A percentile compares a stretch with the other conserved stretches of the same genome.
Evolutionary conservation across 1,140 invertebrate genomes (phyloP).

Genomic region (Philaenus spumarius): DNA sequence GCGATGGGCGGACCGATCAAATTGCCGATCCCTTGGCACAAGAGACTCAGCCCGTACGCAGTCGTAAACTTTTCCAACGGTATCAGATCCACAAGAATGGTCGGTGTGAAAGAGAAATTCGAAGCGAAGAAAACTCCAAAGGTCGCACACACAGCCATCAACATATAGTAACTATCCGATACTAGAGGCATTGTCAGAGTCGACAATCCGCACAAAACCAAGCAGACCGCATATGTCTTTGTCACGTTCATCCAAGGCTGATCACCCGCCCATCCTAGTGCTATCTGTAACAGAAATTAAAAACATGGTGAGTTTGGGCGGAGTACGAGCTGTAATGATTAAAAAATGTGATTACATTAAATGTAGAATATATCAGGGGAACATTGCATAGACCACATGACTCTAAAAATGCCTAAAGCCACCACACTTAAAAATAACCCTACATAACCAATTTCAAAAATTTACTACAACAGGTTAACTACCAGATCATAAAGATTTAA

Average conservation of each 20-base stretch:
- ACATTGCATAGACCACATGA: too few relatives aligned
- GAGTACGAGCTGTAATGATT: too few relatives aligned
- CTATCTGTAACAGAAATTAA: too few relatives aligned
- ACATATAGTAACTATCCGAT: slow-evolving; percentile 49
- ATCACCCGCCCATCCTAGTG: slow-evolving; percentile 84
- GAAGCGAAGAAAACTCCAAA: slow-evolving; percentile 83
- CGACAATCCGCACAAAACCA: slow-evolving; percentile 65
- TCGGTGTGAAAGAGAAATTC: slow-evolving; percentile 80
- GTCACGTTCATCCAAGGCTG: slow-evolving; percentile 76
- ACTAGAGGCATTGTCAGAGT: slow-evolving; percentile 64
- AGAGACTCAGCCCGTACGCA: slow-evolving; percentile 77
- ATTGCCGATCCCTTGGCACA: slow-evolving; percentile 75
- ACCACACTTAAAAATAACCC: too few relatives aligned
- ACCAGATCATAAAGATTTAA: too few relatives aligned
- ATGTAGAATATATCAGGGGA: too few relatives aligned
- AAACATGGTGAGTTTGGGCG: too few relatives aligned
- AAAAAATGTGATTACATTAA: too few relatives aligned
- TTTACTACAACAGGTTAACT: too few relatives aligned
- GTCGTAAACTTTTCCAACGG: slow-evolving; percentile 76
- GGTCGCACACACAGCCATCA: slow-evolving; percentile 44
- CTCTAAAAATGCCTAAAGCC: too few relatives aligned
- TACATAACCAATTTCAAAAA: too few relatives aligned
- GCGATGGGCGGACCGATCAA: slow-evolving; percentile 58
- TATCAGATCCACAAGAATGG: slow-evolving; percentile 74
- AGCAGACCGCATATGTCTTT: slow-evolving; percentile 70